Evolutionary conservation across 2,113 vertebrate genomes (phyloP).

Genomic region (Mus pahari): DNA sequence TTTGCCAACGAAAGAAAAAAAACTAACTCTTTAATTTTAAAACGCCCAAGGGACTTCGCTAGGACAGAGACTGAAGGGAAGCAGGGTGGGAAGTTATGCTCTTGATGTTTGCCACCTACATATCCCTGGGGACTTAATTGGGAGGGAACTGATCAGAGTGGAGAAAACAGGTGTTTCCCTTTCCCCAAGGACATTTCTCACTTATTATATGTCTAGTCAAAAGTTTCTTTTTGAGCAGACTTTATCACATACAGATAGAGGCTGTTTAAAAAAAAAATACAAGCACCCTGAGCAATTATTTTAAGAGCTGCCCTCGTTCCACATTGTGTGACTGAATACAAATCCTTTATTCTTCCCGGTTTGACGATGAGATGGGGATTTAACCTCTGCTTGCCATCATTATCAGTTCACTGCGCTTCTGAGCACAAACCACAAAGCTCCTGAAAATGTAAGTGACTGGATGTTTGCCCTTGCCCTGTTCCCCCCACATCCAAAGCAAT

Average conservation of each 20-base stretch:
- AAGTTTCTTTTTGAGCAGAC: conserved; percentile 77
- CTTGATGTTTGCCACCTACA: conserved; percentile 60
- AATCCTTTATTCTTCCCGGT: conserved; percentile 81
- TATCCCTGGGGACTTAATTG: conserved; percentile 75
- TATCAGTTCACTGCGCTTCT: conserved; percentile 81
- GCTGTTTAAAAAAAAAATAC: conserved; percentile 58
- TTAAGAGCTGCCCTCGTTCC: conserved; percentile 81
- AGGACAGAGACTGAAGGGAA: background rate
- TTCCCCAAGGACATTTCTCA: conserved; percentile 69
- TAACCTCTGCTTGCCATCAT: conserved; percentile 82
- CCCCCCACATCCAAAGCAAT: conserved; percentile 71
- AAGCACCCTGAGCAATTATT: conserved; percentile 80
- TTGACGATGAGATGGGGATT: conserved; percentile 80
- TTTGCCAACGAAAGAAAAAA: conserved; percentile 30
- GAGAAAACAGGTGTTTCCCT: conserved; percentile 70
- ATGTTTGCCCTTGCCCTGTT: conserved; percentile 70
- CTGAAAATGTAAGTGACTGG: conserved; percentile 74
- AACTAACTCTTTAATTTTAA: conserved; percentile 61
- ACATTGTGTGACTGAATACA: conserved; percentile 79
- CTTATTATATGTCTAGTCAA: conserved; percentile 75
- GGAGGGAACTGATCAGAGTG: conserved; percentile 60
- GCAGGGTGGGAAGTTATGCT: background rate
- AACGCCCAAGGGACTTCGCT: conserved; percentile 45
- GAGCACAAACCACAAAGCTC: conserved; percentile 77
- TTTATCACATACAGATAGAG: conserved; percentile 74